phyloP scores from a whole-genome alignment of 2,113 vertebrate genomes.

The Paratilapia polleni region DNA sequence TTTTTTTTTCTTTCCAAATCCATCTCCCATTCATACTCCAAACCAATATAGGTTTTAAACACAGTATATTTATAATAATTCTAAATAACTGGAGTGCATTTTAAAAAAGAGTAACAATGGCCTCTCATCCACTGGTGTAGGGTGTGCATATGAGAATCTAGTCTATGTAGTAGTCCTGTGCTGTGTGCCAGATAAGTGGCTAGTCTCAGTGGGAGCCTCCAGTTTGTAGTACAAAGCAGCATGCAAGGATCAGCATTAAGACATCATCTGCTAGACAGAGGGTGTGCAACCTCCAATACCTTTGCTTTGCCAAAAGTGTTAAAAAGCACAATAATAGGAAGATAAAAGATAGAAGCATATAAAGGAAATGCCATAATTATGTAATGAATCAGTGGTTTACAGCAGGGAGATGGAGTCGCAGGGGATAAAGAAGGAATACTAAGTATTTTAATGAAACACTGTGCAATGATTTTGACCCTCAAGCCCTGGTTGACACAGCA shows the following conservation, averaged over 20 bases:
- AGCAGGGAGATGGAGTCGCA: background rate
- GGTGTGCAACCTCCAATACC: conserved; percentile 2
- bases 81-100: background rate
- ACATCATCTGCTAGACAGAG: conserved; percentile 35
- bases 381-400: conserved; percentile 38
- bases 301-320: conserved; percentile 31
- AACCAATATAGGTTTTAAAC: background rate
- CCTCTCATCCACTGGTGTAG: background rate
- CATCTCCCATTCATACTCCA: background rate
- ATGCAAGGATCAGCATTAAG: conserved; percentile 41
- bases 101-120: background rate
- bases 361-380: conserved; percentile 42
- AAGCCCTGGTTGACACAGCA: conserved; percentile 25
- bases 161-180: background rate
- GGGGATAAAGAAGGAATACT: conserved; percentile 33
- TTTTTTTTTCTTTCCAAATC: background rate
- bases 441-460: conserved; percentile 47
- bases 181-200: conserved; percentile 9
- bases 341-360: conserved; percentile 15
- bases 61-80: background rate
- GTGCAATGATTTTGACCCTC: conserved; percentile 36
- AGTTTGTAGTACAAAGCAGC: conserved; percentile 30
- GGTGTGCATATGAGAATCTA: conserved; percentile 3
- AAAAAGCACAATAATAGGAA: conserved; percentile 26
- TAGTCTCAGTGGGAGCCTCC: conserved; percentile 36